These are phyloP conservation scores for Takifugu bimaculatus DNA, from an alignment of 2,113 vertebrate species.

Conservation along the genomic window DNA sequence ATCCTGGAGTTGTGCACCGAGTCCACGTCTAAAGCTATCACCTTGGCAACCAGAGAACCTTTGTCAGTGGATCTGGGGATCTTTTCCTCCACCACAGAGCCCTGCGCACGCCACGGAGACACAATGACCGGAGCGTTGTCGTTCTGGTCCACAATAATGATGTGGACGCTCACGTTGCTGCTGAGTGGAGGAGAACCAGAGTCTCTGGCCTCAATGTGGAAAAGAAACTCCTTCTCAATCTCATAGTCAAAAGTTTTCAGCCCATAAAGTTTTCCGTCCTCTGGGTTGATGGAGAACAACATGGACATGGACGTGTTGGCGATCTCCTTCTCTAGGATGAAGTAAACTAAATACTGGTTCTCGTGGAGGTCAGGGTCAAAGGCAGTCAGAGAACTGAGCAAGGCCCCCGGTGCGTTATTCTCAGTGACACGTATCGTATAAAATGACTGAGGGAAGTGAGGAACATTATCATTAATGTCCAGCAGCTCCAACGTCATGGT, in stretches of 20 bases:
- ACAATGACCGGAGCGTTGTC: slow-evolving; percentile 77
- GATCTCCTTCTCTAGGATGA: slow-evolving; percentile 58
- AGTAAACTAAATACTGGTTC: slow-evolving; percentile 66
- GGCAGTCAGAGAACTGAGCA: slow-evolving; percentile 57
- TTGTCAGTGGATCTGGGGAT: slow-evolving; percentile 64
- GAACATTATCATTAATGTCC: slow-evolving; percentile 73
- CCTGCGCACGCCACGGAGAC: slow-evolving; percentile 73
- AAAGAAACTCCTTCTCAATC: slow-evolving; percentile 62
- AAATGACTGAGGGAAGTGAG: slow-evolving; percentile 61
- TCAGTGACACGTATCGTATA: slow-evolving; percentile 67
- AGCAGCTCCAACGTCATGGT: slow-evolving; percentile 68
- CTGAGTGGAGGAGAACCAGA: slow-evolving; percentile 65
- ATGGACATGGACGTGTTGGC: slow-evolving; percentile 61
- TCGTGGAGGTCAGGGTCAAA: slow-evolving; percentile 66
- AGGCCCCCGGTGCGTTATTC: slow-evolving; percentile 73
- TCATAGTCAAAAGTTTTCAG: slow-evolving; percentile 68
- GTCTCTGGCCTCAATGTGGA: slow-evolving; percentile 66
- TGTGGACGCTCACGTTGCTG: slow-evolving; percentile 74
- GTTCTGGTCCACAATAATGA: slow-evolving; percentile 79
- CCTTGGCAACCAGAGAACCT: slow-evolving; percentile 64
- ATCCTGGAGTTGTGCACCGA: slow-evolving; percentile 77
- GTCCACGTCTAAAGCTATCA: slow-evolving; percentile 73
- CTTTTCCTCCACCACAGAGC: slow-evolving; percentile 73
- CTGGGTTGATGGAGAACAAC: slow-evolving; percentile 67
- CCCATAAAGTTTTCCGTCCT: slow-evolving; percentile 65